A percentile compares a stretch with the other conserved stretches of the same genome.
Conservation (phyloP, 1,140 invertebrate genomes). For the Nasonia longicornis region DNA sequence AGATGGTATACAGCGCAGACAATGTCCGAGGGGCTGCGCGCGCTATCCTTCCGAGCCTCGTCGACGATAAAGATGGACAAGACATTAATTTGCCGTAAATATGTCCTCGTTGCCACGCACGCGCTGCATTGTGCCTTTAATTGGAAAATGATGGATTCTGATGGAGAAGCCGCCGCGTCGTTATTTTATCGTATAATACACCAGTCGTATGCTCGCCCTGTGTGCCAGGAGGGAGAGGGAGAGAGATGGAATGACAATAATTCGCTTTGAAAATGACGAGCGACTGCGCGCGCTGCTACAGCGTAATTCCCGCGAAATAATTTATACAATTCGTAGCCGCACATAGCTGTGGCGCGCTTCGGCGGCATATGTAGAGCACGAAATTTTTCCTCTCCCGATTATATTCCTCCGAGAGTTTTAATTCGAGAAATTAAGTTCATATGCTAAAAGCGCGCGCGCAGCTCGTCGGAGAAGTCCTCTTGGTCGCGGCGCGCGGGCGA, state of each 20-base stretch:
- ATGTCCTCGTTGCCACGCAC: neutral
- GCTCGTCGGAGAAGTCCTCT: neutral
- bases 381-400: no score
- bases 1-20: neutral
- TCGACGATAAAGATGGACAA: neutral
- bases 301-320: no score
- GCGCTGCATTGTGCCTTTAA: neutral
- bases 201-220: neutral
- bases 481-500: neutral
- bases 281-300: no score
- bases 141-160: slow-evolving; percentile 3
- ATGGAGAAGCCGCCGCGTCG: neutral
- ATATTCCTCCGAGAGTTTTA: neutral
- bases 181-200: neutral
- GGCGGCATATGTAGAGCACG: no score
- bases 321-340: no score
- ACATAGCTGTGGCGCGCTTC: no score
- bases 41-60: neutral
- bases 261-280: no score
- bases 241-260: neutral
- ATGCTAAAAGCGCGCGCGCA: neutral
- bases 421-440: neutral
- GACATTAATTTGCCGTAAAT: slow-evolving; percentile 3
- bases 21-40: neutral
- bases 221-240: no score